Percentiles rank a stretch among this genome's conserved stretches.
Evolutionary conservation across 2,113 vertebrate species (phyloP).

Genomic region (Syrrhaptes paradoxus): DNA sequence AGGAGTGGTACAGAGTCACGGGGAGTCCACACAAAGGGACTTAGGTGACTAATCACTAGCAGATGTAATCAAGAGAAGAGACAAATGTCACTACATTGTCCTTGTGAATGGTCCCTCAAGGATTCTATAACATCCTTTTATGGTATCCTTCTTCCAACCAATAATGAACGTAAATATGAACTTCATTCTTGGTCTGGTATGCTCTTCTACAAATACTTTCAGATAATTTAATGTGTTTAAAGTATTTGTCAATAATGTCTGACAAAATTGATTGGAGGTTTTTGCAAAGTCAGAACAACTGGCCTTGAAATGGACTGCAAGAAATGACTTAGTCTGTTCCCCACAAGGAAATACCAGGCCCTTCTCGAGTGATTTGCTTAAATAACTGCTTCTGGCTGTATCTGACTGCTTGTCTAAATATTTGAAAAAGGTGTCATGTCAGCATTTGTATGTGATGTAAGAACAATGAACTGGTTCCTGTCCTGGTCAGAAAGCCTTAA

Average conservation of each 20-base stretch:
- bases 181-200: not conserved
- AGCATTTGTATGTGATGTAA: not conserved
- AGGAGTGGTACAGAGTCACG: not conserved
- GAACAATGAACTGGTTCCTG: not conserved
- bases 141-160: not conserved
- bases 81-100: not conserved
- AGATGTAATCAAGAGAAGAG: not conserved
- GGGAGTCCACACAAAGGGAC: not conserved
- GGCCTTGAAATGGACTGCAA: not conserved
- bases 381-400: not conserved
- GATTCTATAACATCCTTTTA: not conserved
- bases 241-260: not conserved
- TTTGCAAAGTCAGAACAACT: not conserved
- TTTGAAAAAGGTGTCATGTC: fast-evolving
- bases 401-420: not conserved
- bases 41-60: not conserved
- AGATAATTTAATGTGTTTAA: not conserved
- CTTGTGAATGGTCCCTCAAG: not conserved
- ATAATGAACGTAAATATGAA: not conserved
- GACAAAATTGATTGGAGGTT: not conserved
- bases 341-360: not conserved
- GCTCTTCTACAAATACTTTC: not conserved
- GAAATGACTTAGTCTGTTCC: not conserved
- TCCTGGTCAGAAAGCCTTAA: not conserved
- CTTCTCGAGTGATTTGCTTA: not conserved